These are phyloP conservation scores for Hirundichthys speculiger DNA, from an alignment of 2,113 vertebrate genomes.

Conservation along the genomic window DNA sequence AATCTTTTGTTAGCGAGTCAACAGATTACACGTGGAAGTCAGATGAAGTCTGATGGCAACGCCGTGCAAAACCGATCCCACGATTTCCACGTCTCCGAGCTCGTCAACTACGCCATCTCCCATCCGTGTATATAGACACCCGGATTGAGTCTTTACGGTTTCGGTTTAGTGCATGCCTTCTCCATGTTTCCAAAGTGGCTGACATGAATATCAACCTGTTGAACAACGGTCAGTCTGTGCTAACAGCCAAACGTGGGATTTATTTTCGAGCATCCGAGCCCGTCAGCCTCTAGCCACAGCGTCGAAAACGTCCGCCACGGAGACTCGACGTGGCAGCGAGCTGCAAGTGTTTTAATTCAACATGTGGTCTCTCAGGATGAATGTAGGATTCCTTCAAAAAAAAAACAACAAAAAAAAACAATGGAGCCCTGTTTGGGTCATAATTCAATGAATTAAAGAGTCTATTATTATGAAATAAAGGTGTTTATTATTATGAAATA, in stretches of 20 bases:
- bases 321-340: slow-evolving; percentile 16
- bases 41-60: no score
- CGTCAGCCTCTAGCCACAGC: slow-evolving; percentile 34
- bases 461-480: no score
- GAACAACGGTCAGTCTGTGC: slow-evolving; percentile 24
- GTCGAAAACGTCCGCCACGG: slow-evolving; percentile 20
- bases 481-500: no score
- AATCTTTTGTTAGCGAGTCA: no score
- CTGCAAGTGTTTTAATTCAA: slow-evolving; percentile 17
- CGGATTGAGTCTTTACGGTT: slow-evolving; percentile 20
- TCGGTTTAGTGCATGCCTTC: slow-evolving; percentile 58
- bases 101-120: no score
- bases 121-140: slow-evolving; percentile 14
- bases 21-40: background rate
- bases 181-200: slow-evolving; percentile 42
- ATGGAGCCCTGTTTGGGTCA: no score
- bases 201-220: slow-evolving; percentile 31
- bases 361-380: slow-evolving; percentile 71
- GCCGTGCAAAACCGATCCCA: no score
- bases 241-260: slow-evolving; percentile 20
- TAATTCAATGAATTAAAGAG: no score
- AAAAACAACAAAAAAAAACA: no score
- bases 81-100: no score
- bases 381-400: slow-evolving; percentile 72
- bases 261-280: slow-evolving; percentile 32